Conservation (phyloP, 2,888 invertebrate species). For the Gerris lacustris region DNA sequence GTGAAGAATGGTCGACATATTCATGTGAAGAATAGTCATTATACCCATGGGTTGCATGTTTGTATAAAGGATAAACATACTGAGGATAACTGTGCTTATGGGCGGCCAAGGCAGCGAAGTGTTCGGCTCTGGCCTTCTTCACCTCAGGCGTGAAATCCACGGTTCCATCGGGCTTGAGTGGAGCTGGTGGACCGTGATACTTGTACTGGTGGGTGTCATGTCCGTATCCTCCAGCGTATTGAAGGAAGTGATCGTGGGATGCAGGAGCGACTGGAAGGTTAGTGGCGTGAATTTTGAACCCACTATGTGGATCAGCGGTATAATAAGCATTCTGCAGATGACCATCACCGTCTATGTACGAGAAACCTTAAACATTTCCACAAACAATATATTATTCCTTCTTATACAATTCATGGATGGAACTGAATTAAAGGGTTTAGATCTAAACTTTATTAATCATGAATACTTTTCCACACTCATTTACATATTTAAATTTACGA, state of each 20-base stretch:
- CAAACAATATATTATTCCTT: too few species aligned
- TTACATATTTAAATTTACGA: too few species aligned
- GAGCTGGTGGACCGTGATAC: constrained; percentile 18
- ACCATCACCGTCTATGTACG: constrained; percentile 7
- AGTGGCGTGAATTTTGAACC: neutral
- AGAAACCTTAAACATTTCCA: neutral
- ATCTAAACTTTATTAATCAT: too few species aligned
- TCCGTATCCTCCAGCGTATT: neutral
- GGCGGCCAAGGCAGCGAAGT: constrained; percentile 10
- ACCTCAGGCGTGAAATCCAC: constrained; percentile 16
- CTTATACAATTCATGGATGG: too few species aligned
- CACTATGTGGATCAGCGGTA: neutral
- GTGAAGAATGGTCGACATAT: neutral
- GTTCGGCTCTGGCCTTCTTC: constrained; percentile 13
- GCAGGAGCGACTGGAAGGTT: constrained; percentile 7
- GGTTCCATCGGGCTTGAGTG: constrained; percentile 19
- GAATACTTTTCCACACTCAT: too few species aligned
- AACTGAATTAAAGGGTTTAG: too few species aligned
- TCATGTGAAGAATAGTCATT: neutral
- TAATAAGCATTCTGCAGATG: constrained; percentile 3
- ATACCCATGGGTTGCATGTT: neutral
- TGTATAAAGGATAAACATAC: neutral
- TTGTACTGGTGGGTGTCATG: neutral
- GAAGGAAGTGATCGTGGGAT: neutral
- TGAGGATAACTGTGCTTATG: neutral